phyloP scores from a whole-genome alignment of 2,113 vertebrate genomes.

The Polypterus bichir region DNA sequence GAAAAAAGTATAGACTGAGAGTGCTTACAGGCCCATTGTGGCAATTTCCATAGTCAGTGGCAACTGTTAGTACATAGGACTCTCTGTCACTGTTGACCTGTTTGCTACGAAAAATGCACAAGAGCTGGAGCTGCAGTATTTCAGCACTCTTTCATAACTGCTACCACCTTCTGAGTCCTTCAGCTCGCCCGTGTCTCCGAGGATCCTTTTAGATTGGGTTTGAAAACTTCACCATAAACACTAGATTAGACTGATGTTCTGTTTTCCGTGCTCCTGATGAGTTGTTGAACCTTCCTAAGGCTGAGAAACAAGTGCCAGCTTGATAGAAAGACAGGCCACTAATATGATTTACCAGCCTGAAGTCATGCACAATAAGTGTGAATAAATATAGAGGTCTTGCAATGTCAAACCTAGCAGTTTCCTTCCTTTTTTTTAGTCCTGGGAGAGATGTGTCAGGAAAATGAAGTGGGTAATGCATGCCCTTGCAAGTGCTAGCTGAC shows the following conservation, averaged over 20 bases:
- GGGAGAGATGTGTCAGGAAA: constrained; percentile 59
- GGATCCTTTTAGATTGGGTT: constrained; percentile 75
- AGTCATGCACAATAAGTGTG: constrained; percentile 87
- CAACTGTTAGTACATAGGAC: constrained; percentile 60
- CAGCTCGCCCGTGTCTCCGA: constrained; percentile 70
- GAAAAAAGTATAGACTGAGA: constrained; percentile 66
- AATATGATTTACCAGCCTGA: constrained; percentile 78
- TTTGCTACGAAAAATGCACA: constrained; percentile 74
- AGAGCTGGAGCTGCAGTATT: constrained; percentile 49
- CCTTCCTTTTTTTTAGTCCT: constrained; percentile 59
- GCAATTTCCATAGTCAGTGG: constrained; percentile 59
- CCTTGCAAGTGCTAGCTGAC: constrained; percentile 59
- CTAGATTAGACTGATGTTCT: constrained; percentile 80
- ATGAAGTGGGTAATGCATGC: constrained; percentile 65
- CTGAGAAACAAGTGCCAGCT: constrained; percentile 75
- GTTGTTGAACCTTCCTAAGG: constrained; percentile 78
- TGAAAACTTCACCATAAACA: constrained; percentile 77
- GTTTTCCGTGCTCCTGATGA: constrained; percentile 83
- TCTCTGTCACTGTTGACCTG: constrained; percentile 72
- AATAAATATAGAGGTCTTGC: constrained; percentile 73
- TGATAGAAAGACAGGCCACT: constrained; percentile 67
- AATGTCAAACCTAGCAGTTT: constrained; percentile 68
- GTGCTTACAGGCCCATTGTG: constrained; percentile 64
- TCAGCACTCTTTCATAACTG: constrained; percentile 65
- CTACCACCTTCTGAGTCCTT: constrained; percentile 72